Evolutionary conservation across 2,113 vertebrate genomes (phyloP), one percentile per base, ranked within the genome.

Genomic region (Cynoglossus semilaevis): DNA sequence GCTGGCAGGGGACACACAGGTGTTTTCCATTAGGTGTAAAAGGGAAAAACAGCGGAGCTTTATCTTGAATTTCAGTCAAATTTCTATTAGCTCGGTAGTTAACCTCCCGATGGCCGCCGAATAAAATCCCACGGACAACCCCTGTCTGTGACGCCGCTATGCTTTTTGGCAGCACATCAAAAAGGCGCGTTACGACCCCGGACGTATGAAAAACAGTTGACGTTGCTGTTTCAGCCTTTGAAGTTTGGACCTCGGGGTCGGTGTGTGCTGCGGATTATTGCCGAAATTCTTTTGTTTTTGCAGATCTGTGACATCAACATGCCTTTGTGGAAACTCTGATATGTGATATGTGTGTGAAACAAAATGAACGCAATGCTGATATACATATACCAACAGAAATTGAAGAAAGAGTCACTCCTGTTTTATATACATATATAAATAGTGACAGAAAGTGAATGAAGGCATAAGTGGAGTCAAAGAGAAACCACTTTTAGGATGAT

Each of bases 11-110:
- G 55, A 66, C 44, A 36, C 43, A 55, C 86, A 87, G 75, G 61
- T 89, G 86, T 63, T 88, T 85, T 50, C 59, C n/a, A 66, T 89
- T 81, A 67, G 6, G 63, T 58, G 66, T 5, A 68, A 76, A 80
- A 75, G 77, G 60, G 52, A 54, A 29, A 29, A 29, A 29, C 47
- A 62, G 12, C 43, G 52, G 29, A 50, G 51, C 53, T 77, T 72
- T 58, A 72, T 80, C 48, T 22, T 67, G 51, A 74, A 61, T 83
- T 69, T 46, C 52, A 67, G 66, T 51, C 50, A 9, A 79, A 71
- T 60, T 72, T 59, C 63, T 63, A 76, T 83, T 76, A 63, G 48
- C 46, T 0, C 41, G 22, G 34, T 50, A 71, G 67, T 79, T 79
- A 74, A 74, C 56, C 57, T 51, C 14, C 17, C 72, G 45, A 58